A percentile compares a stretch with the other conserved stretches of the same genome.
Conservation (phyloP, 2,888 invertebrate genomes). For the Copidosoma aretas region DNA sequence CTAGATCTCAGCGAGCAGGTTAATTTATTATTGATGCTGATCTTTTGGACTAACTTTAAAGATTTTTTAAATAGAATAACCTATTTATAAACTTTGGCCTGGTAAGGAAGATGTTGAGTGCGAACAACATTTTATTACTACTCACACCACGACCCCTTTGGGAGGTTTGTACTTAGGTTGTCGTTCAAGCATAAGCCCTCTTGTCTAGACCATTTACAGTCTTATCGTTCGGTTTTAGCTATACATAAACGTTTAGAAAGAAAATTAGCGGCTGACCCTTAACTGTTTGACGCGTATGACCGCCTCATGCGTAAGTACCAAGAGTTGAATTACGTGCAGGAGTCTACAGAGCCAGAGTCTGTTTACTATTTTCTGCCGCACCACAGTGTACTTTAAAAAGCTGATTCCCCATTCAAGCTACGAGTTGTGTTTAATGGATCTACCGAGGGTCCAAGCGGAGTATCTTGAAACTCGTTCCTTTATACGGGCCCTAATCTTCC, state of each 20-base stretch:
- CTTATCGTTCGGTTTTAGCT: too few relatives aligned
- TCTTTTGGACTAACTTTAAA: neutral
- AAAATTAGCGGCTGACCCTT: neutral
- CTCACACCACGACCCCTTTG: too few relatives aligned
- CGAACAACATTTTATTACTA: neutral
- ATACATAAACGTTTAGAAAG: too few relatives aligned
- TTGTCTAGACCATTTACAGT: too few relatives aligned
- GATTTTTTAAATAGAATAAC: neutral
- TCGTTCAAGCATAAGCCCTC: neutral
- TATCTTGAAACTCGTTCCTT: neutral
- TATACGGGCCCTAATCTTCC: conserved; percentile 1
- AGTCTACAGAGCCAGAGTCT: too few relatives aligned
- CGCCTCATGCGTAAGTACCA: too few relatives aligned
- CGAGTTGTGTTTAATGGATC: conserved; percentile 8
- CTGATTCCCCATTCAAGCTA: neutral
- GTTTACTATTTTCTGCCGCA: neutral
- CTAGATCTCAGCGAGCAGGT: neutral
- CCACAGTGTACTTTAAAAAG: conserved; percentile 1
- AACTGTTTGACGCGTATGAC: too few relatives aligned
- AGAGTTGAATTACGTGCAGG: too few relatives aligned
- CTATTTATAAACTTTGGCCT: neutral
- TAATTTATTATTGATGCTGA: neutral
- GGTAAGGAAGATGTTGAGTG: neutral
- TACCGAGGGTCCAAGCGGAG: neutral
- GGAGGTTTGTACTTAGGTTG: neutral